A percentile compares a stretch with the other conserved stretches of the same genome.
Evolutionary conservation across 2,113 vertebrate species (phyloP).

Genomic region (Cyphomyrus plagiostoma): DNA sequence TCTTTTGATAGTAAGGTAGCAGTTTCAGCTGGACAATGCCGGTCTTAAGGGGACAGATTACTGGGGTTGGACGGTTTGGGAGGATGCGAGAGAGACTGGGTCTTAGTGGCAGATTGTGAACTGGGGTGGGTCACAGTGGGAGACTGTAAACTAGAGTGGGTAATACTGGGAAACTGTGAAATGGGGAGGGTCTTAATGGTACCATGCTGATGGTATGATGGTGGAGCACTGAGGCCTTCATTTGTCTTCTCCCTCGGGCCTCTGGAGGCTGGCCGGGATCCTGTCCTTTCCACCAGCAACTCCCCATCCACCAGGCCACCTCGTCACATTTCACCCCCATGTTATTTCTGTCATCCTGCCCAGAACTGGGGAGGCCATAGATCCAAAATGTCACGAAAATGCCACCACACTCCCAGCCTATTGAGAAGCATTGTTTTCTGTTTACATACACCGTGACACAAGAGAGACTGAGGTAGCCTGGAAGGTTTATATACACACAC

Average conservation of each 20-base stretch:
- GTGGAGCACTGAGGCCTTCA: neutral
- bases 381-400: neutral
- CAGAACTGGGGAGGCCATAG: neutral
- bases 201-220: neutral
- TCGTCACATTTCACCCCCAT: neutral
- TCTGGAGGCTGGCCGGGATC: neutral
- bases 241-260: neutral
- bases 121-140: neutral
- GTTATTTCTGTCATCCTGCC: neutral
- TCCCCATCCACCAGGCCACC: neutral
- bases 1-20: neutral
- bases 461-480: constrained; percentile 30
- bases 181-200: neutral
- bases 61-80: neutral
- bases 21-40: neutral
- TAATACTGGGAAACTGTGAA: neutral
- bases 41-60: neutral
- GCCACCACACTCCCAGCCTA: neutral
- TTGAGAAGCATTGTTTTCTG: neutral
- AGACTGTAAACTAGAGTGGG: neutral
- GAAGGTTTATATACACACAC: constrained; percentile 19
- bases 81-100: neutral
- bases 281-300: neutral
- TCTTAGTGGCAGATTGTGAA: neutral
- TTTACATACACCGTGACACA: neutral